These are phyloP conservation scores for Andrena dorsata DNA, from an alignment of 2,888 invertebrate species.

Conservation along the genomic window DNA sequence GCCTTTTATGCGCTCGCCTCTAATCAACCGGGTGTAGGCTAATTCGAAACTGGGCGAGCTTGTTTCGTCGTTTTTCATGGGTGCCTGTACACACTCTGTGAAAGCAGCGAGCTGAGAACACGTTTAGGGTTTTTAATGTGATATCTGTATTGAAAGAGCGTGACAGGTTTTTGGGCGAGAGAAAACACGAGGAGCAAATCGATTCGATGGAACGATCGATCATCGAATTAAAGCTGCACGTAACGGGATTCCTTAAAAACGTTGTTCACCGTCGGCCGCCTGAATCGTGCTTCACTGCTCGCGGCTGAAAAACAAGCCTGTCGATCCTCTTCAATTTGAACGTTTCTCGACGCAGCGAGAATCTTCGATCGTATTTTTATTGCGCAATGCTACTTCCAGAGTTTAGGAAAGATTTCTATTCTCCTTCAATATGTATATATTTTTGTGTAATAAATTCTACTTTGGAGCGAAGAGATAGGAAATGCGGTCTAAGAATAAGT, in stretches of 20 bases:
- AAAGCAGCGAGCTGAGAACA: too few relatives aligned
- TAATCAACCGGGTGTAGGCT: constrained; percentile 39
- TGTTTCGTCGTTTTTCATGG: neutral
- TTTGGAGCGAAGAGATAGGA: neutral
- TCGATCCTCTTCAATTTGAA: constrained; percentile 5
- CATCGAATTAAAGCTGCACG: constrained; percentile 11
- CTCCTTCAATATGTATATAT: neutral
- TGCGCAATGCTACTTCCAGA: neutral
- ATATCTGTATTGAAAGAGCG: too few relatives aligned
- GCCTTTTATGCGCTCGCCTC: constrained; percentile 6
- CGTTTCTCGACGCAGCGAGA: neutral
- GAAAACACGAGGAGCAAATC: neutral
- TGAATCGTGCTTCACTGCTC: constrained; percentile 31
- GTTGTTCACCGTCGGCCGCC: neutral
- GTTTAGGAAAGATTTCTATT: neutral
- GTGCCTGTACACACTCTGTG: too few relatives aligned
- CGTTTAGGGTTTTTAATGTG: too few relatives aligned
- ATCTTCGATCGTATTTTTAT: neutral
- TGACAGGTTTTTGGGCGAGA: too few relatives aligned
- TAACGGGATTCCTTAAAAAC: constrained; percentile 5
- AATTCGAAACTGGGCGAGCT: constrained; percentile 1
- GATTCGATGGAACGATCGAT: constrained; percentile 20
- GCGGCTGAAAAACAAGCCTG: constrained; percentile 36
- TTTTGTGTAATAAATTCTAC: neutral
- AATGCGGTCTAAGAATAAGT: neutral